These are phyloP conservation scores for Drosophila leontia DNA, from an alignment of 1,140 invertebrate genomes.

Conservation along the genomic window DNA sequence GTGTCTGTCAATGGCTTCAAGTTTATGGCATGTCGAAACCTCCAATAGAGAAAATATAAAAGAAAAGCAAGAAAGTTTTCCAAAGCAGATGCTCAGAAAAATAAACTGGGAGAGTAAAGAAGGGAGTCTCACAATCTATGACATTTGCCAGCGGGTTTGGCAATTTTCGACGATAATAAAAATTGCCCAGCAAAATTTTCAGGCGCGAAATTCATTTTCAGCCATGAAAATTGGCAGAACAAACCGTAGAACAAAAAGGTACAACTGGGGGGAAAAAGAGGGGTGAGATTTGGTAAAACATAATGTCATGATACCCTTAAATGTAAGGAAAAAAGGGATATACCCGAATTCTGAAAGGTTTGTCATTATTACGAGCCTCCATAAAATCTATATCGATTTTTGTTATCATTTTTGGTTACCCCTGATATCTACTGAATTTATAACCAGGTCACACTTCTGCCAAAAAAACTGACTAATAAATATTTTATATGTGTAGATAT, in stretches of 20 bases:
- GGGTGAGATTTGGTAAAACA: slow-evolving; percentile 2
- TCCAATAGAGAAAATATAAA: not conserved
- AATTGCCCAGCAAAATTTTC: slow-evolving; percentile 37
- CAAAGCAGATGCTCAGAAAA: slow-evolving; percentile 31
- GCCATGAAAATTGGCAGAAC: slow-evolving; percentile 60
- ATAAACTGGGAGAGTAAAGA: not conserved
- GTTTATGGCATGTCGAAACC: slow-evolving; percentile 65
- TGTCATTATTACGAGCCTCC: not conserved
- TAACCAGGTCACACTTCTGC: not conserved
- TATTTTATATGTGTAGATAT: not conserved
- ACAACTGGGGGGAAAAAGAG: slow-evolving; percentile 7
- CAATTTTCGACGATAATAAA: slow-evolving; percentile 42
- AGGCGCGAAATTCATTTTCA: slow-evolving; percentile 68
- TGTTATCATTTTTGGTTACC: not conserved
- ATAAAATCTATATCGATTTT: not conserved
- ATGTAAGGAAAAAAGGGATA: not conserved
- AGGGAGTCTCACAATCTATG: slow-evolving; percentile 15
- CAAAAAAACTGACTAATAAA: slow-evolving; percentile 6
- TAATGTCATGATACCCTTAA: slow-evolving; percentile 24
- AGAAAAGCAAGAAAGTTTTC: slow-evolving; percentile 9
- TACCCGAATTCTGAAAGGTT: not conserved
- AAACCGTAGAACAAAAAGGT: slow-evolving; percentile 18
- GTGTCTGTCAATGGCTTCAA: slow-evolving; percentile 69
- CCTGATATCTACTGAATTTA: slow-evolving; percentile 5
- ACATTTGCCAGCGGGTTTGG: slow-evolving; percentile 54